phyloP scores from a whole-genome alignment of 2,113 vertebrate species.

The Sapajus apella region DNA sequence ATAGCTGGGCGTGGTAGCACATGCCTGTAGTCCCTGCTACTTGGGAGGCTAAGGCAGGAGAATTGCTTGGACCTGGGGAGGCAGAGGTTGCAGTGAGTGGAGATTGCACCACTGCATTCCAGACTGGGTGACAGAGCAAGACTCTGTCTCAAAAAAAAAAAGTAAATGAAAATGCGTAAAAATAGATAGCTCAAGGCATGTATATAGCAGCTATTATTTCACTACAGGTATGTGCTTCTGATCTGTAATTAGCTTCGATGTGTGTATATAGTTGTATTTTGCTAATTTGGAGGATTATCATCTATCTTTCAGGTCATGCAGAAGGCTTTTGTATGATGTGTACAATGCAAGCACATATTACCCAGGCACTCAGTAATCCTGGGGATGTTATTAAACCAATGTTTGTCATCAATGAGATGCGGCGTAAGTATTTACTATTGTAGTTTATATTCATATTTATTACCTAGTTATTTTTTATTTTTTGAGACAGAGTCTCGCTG shows the following conservation, averaged over 20 bases:
- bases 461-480: not conserved
- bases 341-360: conserved; percentile 96
- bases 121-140: too few species aligned
- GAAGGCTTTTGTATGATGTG: conserved; percentile 99
- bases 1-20: too few species aligned
- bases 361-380: conserved; percentile 93
- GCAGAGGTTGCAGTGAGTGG: too few species aligned
- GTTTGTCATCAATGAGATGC: conserved; percentile 94
- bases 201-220: not conserved
- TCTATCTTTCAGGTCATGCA: conserved; percentile 88
- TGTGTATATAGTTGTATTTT: not conserved
- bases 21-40: too few species aligned
- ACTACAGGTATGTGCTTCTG: not conserved
- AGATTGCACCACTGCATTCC: too few species aligned
- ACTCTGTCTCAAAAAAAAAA: too few species aligned
- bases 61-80: too few species aligned
- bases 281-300: conserved; percentile 13
- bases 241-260: not conserved
- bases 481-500: too few species aligned
- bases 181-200: not conserved
- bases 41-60: too few species aligned
- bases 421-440: conserved; percentile 85
- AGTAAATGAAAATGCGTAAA: not conserved
- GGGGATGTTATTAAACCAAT: conserved; percentile 95
- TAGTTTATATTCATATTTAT: not conserved